Evolutionary conservation across 2,797 vertebrate species (phyloP), one percentile per base, ranked within the genome.

Genomic region (Schizothorax lantsangensis): DNA sequence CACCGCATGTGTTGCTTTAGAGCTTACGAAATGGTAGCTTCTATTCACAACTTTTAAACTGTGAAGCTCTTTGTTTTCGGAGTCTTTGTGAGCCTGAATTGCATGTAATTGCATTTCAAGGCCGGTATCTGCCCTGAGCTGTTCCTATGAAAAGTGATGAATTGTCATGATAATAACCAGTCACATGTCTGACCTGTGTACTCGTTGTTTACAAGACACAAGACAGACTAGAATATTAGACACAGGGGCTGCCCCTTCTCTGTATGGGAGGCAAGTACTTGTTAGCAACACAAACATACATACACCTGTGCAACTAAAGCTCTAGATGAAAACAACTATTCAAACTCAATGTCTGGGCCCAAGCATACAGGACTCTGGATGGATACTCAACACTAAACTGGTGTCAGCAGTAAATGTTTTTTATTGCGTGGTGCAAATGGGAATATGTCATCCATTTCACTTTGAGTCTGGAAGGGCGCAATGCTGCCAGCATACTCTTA

Each of bases 1-100:
- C 57, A 75, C 85, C 79, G 75, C 78, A 86, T 43, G 57, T 81
- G 85, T 81, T 86, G 85, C 85, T 64, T 68, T 75, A 36, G 36
- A 45, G 5, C 40, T 57, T 49, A 40, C 57, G 26, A 72, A 80
- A 80, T 72, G 40, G 36, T 19, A 0, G 40, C n/a, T 75, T 81
- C 57, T 81, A 52, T 86, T 86, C 19, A 62, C 84, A 54, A 40
- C 79, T 74, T 64, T 38, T 19, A 75, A 81, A 66, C 71, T 86
- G 69, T 74, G 79, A 86, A 75, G 23, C 69, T 59, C 43, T 80
- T 75, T 86, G 68, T 71, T 84, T 84, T 86, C 40, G 0, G 23
- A 26, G 23, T 81, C 59, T 81, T 81, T 49, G 68, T 75, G 30
- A 86, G 40, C 23, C 69, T 74, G 21, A 49, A 72, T 40, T 75